These are phyloP conservation scores for Cephus nigrinus DNA, from an alignment of 2,888 invertebrate genomes.

Conservation along the genomic window DNA sequence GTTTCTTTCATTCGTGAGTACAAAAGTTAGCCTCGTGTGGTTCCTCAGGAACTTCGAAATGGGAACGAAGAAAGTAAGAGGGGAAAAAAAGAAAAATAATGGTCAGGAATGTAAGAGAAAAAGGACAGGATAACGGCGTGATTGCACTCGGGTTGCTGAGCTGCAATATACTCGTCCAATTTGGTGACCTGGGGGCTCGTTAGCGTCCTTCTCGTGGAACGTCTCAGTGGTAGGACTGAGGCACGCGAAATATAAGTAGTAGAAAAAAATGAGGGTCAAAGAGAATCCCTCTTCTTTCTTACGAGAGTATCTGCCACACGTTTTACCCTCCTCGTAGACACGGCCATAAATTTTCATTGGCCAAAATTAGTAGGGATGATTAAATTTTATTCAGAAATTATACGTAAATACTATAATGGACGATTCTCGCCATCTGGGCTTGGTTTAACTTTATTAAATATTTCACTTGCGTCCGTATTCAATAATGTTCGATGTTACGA, in stretches of 20 bases:
- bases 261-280: neutral
- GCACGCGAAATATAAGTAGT: neutral
- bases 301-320: too few species aligned
- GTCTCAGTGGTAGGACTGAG: neutral
- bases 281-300: neutral
- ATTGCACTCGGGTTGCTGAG: neutral
- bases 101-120: too few species aligned
- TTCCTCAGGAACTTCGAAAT: too few species aligned
- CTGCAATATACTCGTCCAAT: conserved; percentile 1
- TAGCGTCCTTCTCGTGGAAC: neutral
- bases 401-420: neutral
- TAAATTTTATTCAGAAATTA: neutral
- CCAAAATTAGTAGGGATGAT: conserved; percentile 3
- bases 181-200: conserved; percentile 3
- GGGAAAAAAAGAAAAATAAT: too few species aligned
- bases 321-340: neutral
- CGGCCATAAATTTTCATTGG: conserved; percentile 16
- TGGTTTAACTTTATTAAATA: too few species aligned
- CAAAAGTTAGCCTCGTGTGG: too few species aligned
- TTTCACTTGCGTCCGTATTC: too few species aligned
- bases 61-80: too few species aligned
- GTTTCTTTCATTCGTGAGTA: too few species aligned
- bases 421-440: neutral
- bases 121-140: too few species aligned
- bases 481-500: too few species aligned